These are phyloP conservation scores for Calameuta idolon DNA, from an alignment of 2,888 invertebrate species.

Conservation along the genomic window DNA sequence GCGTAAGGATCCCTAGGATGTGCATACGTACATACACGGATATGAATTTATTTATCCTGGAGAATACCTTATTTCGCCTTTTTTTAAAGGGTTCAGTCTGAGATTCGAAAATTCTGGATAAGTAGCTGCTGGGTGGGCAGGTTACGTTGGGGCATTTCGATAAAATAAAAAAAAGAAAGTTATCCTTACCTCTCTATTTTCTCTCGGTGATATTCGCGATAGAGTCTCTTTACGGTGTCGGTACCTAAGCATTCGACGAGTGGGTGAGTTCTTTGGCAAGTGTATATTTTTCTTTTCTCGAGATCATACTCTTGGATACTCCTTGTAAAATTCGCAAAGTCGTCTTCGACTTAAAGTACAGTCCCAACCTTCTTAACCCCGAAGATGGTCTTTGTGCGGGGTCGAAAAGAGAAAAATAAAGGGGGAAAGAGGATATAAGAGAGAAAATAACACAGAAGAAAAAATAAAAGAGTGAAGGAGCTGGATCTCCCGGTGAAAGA, in stretches of 20 bases:
- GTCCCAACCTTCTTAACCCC: background rate
- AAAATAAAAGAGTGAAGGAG: background rate
- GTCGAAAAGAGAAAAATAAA: background rate
- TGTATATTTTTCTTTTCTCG: background rate
- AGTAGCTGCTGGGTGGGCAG: background rate
- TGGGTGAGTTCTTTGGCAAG: background rate
- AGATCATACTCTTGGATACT: background rate
- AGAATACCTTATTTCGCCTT: constrained; percentile 7
- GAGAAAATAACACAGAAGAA: background rate
- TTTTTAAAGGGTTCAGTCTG: constrained; percentile 4
- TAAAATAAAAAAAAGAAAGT: background rate
- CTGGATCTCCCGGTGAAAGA: background rate
- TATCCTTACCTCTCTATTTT: background rate
- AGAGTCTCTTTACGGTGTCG: background rate
- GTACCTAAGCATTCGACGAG: background rate
- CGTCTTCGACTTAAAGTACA: background rate
- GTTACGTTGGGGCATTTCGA: background rate
- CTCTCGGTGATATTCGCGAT: background rate
- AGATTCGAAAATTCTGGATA: constrained; percentile 9
- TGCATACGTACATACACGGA: background rate
- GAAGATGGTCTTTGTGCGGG: background rate
- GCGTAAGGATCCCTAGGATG: background rate
- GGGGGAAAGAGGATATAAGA: background rate
- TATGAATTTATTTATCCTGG: background rate
- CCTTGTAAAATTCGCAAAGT: background rate